Percentiles rank a stretch among this genome's conserved stretches.
These are phyloP conservation scores for Tiphia femorata DNA, from an alignment of 2,888 invertebrate species.

Conservation along the genomic window DNA sequence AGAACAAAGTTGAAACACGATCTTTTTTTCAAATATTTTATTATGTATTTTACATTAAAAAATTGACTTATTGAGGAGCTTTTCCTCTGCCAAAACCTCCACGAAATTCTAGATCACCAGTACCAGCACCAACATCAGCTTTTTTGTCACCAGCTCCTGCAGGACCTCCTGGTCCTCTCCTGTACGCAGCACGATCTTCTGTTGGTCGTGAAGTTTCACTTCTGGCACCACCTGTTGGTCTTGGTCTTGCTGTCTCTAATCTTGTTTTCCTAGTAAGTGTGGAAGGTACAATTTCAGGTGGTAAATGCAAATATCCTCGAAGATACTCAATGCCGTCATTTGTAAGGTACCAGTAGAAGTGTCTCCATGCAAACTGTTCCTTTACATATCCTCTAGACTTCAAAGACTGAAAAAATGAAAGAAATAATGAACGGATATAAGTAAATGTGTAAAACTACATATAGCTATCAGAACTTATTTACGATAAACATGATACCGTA, in stretches of 20 bases:
- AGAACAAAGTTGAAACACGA: background rate
- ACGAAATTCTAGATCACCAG: constrained; percentile 91
- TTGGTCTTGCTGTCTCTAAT: constrained; percentile 86
- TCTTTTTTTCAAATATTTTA: constrained; percentile 13
- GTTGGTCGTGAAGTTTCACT: constrained; percentile 80
- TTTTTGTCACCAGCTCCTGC: constrained; percentile 87
- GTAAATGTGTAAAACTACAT: background rate
- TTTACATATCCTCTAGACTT: constrained; percentile 98
- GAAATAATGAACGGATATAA: no score
- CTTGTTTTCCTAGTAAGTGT: constrained; percentile 94
- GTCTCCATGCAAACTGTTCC: constrained; percentile 99
- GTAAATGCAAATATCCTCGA: constrained; percentile 94
- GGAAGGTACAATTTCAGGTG: constrained; percentile 98
- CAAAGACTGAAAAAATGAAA: constrained; percentile 76
- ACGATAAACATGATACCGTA: background rate
- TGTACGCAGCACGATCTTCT: constrained; percentile 87
- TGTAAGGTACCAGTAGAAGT: constrained; percentile 99
- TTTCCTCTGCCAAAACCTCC: constrained; percentile 69
- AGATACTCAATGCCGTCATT: constrained; percentile 98
- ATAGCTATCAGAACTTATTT: background rate
- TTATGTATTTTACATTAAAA: constrained; percentile 44
- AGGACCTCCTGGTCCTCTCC: constrained; percentile 78
- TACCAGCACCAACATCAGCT: constrained; percentile 96
- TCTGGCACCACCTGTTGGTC: constrained; percentile 78
- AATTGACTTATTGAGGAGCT: constrained; percentile 58